phyloP scores from a whole-genome alignment of 2,113 vertebrate genomes.

The Podarcis raffonei region DNA sequence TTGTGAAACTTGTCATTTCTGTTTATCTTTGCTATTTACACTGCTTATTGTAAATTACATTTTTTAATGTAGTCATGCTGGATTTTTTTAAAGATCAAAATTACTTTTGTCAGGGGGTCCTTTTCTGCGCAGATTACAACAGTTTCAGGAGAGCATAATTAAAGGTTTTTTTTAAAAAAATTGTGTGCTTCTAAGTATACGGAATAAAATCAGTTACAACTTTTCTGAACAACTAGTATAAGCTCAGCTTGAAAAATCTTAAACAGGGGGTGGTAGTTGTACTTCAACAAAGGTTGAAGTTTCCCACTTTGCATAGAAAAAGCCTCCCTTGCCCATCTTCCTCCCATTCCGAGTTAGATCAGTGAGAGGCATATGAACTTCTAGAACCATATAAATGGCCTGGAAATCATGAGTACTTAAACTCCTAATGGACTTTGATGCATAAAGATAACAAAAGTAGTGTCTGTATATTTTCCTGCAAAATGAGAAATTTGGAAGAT shows the following conservation, averaged over 20 bases:
- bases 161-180: neutral
- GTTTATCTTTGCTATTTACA: constrained; percentile 75
- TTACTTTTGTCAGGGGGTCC: constrained; percentile 65
- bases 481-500: constrained; percentile 68
- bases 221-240: constrained; percentile 50
- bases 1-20: constrained; percentile 70
- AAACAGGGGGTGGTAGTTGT: constrained; percentile 54
- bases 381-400: constrained; percentile 49
- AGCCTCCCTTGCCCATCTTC: neutral
- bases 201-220: constrained; percentile 60
- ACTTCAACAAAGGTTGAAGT: constrained; percentile 61
- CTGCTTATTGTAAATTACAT: constrained; percentile 78
- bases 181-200: constrained; percentile 59
- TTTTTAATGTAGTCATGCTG: constrained; percentile 70
- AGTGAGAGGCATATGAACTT: constrained; percentile 43
- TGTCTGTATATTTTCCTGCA: constrained; percentile 57
- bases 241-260: constrained; percentile 49
- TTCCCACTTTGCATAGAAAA: constrained; percentile 48
- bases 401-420: neutral
- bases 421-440: constrained; percentile 42
- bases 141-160: constrained; percentile 60
- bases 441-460: constrained; percentile 41
- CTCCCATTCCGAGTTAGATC: neutral
- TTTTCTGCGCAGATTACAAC: constrained; percentile 57
- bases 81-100: constrained; percentile 73